A percentile compares a stretch with the other conserved stretches of the same genome.
Conservation (phyloP, 2,797 vertebrate species). For the Sternotherus odoratus region DNA sequence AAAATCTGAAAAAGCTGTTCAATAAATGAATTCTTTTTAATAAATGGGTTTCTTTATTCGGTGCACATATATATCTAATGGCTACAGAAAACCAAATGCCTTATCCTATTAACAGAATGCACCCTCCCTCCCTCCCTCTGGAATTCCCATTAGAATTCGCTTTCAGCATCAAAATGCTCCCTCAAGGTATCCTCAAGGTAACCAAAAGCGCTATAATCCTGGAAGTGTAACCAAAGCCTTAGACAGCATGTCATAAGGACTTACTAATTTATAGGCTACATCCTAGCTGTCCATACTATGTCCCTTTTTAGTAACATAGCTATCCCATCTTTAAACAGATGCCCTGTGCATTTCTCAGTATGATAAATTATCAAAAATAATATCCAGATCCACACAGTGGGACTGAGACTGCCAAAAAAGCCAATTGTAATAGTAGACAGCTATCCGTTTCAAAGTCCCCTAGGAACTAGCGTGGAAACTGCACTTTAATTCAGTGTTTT, state of each 20-base stretch:
- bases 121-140: too few species aligned
- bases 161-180: too few species aligned
- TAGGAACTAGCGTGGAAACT: not conserved
- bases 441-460: not conserved
- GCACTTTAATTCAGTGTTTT: not conserved
- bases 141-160: too few species aligned
- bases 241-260: not conserved
- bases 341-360: not conserved
- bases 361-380: not conserved
- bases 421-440: not conserved
- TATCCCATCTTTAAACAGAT: not conserved
- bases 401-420: not conserved
- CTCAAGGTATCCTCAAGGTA: too few species aligned
- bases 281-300: not conserved
- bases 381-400: not conserved
- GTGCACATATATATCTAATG: too few species aligned
- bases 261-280: not conserved
- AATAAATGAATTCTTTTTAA: too few species aligned
- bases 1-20: too few species aligned
- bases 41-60: too few species aligned
- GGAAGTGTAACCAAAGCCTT: too few species aligned
- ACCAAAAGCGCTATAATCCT: too few species aligned
- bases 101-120: too few species aligned
- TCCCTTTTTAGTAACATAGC: not conserved
- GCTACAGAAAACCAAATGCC: too few species aligned